Evolutionary conservation across 2,797 vertebrate species (phyloP).

Genomic region (Carcharodon carcharias): DNA sequence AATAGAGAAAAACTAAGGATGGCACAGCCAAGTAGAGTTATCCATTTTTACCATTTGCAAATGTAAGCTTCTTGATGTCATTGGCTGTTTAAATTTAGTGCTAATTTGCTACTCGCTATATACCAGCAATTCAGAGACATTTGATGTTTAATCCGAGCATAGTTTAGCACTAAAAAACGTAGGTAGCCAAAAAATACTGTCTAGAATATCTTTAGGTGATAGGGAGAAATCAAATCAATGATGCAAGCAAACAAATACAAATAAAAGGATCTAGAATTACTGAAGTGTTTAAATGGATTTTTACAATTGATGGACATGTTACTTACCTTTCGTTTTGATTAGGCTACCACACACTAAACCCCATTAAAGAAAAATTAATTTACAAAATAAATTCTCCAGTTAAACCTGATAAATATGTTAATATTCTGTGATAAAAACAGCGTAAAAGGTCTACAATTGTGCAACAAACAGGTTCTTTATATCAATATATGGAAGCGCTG

Average conservation of each 20-base stretch:
- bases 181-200: not conserved
- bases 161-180: not conserved
- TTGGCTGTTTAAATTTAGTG: not conserved
- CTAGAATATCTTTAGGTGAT: not conserved
- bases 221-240: not conserved
- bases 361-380: not conserved
- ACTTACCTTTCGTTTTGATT: not conserved
- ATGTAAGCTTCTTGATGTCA: not conserved
- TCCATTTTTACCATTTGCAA: constrained; percentile 29
- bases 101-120: not conserved
- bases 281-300: not conserved
- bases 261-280: not conserved
- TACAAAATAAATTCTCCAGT: not conserved
- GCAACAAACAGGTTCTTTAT: not conserved
- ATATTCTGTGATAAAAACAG: not conserved
- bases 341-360: not conserved
- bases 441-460: not conserved
- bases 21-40: constrained; percentile 35
- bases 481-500: not conserved
- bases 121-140: not conserved
- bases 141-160: not conserved
- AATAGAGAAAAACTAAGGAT: constrained; percentile 48
- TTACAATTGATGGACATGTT: not conserved
- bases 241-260: not conserved
- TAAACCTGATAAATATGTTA: not conserved